Percentiles rank a stretch among this genome's conserved stretches.
Evolutionary conservation across 2,113 vertebrate species (phyloP).

Genomic region (Zonotrichia leucophrys): DNA sequence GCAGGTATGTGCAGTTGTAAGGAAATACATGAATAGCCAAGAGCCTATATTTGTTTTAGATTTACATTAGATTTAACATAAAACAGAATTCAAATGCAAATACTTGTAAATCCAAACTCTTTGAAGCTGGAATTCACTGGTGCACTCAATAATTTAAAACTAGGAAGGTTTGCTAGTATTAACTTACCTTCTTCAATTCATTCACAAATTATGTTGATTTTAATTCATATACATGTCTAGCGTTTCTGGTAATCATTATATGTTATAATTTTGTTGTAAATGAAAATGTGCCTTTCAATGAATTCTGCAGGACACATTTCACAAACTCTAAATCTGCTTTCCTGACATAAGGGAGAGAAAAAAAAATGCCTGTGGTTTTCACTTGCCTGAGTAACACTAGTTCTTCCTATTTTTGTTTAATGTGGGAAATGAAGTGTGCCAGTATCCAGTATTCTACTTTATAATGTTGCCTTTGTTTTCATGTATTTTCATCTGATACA

Average conservation of each 20-base stretch:
- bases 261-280: background rate
- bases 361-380: background rate
- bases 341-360: background rate
- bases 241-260: background rate
- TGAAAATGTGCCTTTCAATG: background rate
- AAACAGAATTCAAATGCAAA: conserved; percentile 19
- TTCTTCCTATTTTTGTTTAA: background rate
- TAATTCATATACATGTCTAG: background rate
- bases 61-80: background rate
- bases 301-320: background rate
- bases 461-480: background rate
- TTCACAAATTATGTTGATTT: background rate
- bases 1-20: background rate
- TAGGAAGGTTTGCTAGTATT: background rate
- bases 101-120: conserved; percentile 29
- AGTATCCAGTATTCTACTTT: background rate
- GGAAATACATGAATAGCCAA: background rate
- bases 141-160: conserved; percentile 10
- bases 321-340: background rate
- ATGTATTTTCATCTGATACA: background rate
- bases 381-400: background rate
- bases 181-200: conserved; percentile 1
- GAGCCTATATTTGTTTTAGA: background rate
- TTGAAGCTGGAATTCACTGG: background rate
- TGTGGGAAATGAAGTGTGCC: background rate